Evolutionary conservation across 2,113 vertebrate species (phyloP), one percentile per base, ranked within the genome.

Genomic region (Oncorhynchus nerka): DNA sequence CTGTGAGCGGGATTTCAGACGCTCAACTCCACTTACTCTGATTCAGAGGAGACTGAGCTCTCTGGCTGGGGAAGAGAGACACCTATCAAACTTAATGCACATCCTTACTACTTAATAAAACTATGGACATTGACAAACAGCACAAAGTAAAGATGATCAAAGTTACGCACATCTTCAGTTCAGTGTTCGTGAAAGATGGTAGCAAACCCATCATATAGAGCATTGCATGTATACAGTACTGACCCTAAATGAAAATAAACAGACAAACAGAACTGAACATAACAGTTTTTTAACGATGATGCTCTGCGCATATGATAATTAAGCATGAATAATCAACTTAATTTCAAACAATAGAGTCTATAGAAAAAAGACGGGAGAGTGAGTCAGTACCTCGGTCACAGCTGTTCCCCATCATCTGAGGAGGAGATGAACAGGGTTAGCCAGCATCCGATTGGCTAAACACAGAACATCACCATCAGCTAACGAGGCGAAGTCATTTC

Each of bases 361-460:
- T 62, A 9, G 39, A 15, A 8, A 48, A 30, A 45, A 62, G 59
- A 32, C 19, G 19, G 49, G 19, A 57, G 45, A 66, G n/a, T 75
- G 57, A 55, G 24, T 7, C 61, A 89, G 92, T 98, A 98, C 96
- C 97, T 98, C 97, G 95, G 90, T 96, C 95, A 86, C 96, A 98
- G 93, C 94, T 96, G 96, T 95, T 97, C 92, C 96, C 97, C 97
- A 98, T 98, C 94, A 95, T 95, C 89, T 90, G 90, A 87, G 88
- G 85, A 89, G 84, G 81, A 83, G 71, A 81, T 73, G 79, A 75
- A 89, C 82, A 86, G 74, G 69, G 87, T 88, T 85, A 91, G 39
- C 39, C 86, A 90, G 75, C 85, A 84, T 65, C 28, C 72, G 87
- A 92, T 89, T 90, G 90, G 90, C 76, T 74, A 13, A 22, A 82